Base-by-base conservation (phyloP, 2,888 invertebrate species). In the Drosophila helvetica region DNA sequence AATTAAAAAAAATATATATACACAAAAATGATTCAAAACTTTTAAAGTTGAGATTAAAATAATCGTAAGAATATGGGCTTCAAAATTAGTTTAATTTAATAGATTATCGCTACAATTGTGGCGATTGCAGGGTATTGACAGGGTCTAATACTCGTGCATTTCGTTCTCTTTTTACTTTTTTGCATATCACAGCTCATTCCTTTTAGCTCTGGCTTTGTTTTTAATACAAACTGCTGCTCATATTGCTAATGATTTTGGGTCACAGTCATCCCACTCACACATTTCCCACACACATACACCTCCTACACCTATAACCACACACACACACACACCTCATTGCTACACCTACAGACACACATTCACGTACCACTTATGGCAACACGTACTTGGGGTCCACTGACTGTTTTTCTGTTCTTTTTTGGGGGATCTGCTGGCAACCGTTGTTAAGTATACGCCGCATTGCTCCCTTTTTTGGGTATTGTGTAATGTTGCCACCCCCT, bases 181-280 rank as follows among this genome's bases (percentile, higher is more conserved):
- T 72, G 63, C 67, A 78, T 75, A 86, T 80, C 76, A 75, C 72
- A 77, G 75, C 80, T 75, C 30, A 58, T 75, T 71, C 57, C 47
- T 54, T 45, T 54, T 38, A 58, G 59, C 67, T 60, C 51, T 58
- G 71, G 77, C 79, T 70, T 80, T 81, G 86, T 81, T 86, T 81
- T 85, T 77, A 86, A 80, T 74, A 79, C 80, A 85, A 84, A 84
- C 80, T 78, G 83, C 86, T 86, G 86, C 86, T 86, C 87, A 82
- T 86, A 80, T 87, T 86, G 86, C 87, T 86, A 87, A 87, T 86
- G 86, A 87, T 86, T 84, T 86, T 84, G 86, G 87, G 82, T 87
- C 83, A 79, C 80, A 81, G 74, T 65, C 64, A 79, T 50, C 27
- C 64, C 65, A 53, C 64, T 53, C 81, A 83, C 85, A 86, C 80